Evolutionary conservation across 92 coral and sea anemone genomes (phyloP), one percentile per base, ranked within the genome.

Genomic region (Porites rus): DNA sequence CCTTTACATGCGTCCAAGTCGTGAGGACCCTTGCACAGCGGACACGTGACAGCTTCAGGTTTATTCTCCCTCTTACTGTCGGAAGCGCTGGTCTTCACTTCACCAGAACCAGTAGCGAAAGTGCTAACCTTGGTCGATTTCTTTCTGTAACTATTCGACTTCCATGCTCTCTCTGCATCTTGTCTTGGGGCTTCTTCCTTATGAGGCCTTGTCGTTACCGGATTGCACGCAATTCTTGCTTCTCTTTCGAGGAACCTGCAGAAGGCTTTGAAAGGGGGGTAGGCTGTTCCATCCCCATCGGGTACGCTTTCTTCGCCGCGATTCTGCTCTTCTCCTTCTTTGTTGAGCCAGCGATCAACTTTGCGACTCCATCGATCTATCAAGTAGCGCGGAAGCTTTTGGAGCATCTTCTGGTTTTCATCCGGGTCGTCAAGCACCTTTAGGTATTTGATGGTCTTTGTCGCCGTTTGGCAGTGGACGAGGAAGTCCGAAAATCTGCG

Each of bases 161-260:
- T 75, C 77, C 52, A n/a, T 51, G 24, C 60, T 16, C 59, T 75
- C 28, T 31, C 75, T 21, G 65, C 21, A 11, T 80, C 76, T 53
- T 53, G 50, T 22, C 10, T 82, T 6, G 64, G 28, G 62, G 61
- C 88, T 74, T 74, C 78, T 53, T 74, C 78, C 53, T 50, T 71
- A 7, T 71, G 75, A 10, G 51, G 51, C 16, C 75, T 65, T 71
- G 75, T 71, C 16, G 70, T 84, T 1, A 88, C 92, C 1, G 92
- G 92, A 76, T 88, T 92, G 77, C 84, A 88, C 13, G 92, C 92
- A n/a, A 92, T 92, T 69, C 92, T 88, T 8, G 91, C 74, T 62
- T 87, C 91, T 28, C 67, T 78, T 78, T 78, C 9, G 8, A 88
- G 83, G 65, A 91, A 91, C 22, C 81, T 38, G 22, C 94, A 91